These are phyloP conservation scores for Hecatera dysodea DNA, from an alignment of 2,888 invertebrate species.

Conservation along the genomic window DNA sequence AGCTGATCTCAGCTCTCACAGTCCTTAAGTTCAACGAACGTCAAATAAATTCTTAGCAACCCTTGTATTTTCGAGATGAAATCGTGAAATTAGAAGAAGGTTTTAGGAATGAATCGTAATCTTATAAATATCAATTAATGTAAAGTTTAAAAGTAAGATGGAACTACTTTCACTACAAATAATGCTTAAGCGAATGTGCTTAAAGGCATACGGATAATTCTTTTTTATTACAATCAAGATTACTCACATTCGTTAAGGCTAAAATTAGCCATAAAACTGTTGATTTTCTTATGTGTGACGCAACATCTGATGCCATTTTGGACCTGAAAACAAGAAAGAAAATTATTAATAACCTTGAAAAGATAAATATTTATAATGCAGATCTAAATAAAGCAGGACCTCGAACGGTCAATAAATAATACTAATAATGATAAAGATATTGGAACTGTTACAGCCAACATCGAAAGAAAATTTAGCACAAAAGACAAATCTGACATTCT, in stretches of 20 bases:
- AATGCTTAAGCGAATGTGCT: background rate
- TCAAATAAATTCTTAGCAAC: background rate
- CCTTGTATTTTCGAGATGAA: background rate
- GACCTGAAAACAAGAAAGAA: conserved; percentile 80
- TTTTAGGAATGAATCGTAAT: background rate
- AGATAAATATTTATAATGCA: background rate
- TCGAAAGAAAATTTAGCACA: conserved; percentile 10
- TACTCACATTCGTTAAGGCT: conserved; percentile 87
- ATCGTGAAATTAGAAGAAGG: background rate
- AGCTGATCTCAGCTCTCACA: conserved; percentile 7
- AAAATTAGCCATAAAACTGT: conserved; percentile 84
- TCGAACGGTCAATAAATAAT: conserved; percentile 9
- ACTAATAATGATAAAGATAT: conserved; percentile 21
- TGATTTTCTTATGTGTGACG: conserved; percentile 84
- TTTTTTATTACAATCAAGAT: background rate
- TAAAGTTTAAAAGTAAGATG: no score
- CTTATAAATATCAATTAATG: background rate
- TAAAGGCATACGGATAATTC: no score
- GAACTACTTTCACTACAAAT: background rate
- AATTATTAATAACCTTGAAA: background rate
- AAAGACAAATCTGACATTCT: conserved; percentile 28
- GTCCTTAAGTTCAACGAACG: conserved; percentile 23
- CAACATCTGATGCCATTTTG: conserved; percentile 86
- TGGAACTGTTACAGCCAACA: conserved; percentile 1
- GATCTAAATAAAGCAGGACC: background rate